A percentile compares a stretch with the other conserved stretches of the same genome.
These are phyloP conservation scores for Leptinotarsa undecemlineata DNA, from an alignment of 1,140 invertebrate species.

Conservation along the genomic window DNA sequence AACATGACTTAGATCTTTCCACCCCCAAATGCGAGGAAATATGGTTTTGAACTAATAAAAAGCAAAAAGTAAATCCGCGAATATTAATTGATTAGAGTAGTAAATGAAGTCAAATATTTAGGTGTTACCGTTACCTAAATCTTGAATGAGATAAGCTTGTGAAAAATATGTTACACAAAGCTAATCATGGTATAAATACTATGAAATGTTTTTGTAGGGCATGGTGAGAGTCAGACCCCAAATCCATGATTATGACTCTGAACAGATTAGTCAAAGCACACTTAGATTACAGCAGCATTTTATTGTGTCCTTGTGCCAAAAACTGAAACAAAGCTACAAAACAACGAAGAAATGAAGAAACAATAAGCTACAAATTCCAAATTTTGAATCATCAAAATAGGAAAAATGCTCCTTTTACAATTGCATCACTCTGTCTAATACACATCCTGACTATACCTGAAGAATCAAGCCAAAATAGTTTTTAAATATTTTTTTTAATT, in stretches of 20 bases:
- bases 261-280: constrained; percentile 22
- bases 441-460: too few relatives aligned
- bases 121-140: constrained; percentile 9
- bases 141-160: constrained; percentile 24
- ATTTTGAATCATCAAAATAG: too few relatives aligned
- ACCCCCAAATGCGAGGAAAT: constrained; percentile 1
- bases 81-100: neutral
- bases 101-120: constrained; percentile 27
- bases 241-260: neutral
- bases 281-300: constrained; percentile 5
- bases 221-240: constrained; percentile 16
- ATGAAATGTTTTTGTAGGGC: constrained; percentile 18
- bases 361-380: too few relatives aligned
- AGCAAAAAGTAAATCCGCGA: neutral
- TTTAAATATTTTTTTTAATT: too few relatives aligned
- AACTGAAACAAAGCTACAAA: too few relatives aligned
- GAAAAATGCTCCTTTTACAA: too few relatives aligned
- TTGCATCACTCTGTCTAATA: too few relatives aligned
- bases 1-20: neutral
- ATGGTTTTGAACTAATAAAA: constrained; percentile 1
- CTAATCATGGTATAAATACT: constrained; percentile 22
- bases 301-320: neutral
- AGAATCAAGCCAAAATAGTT: too few relatives aligned
- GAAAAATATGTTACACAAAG: constrained; percentile 18
- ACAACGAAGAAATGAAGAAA: too few relatives aligned